A percentile compares a stretch with the other conserved stretches of the same genome.
Conservation (phyloP, 2,797 vertebrate species). For the Coreius guichenoti region DNA sequence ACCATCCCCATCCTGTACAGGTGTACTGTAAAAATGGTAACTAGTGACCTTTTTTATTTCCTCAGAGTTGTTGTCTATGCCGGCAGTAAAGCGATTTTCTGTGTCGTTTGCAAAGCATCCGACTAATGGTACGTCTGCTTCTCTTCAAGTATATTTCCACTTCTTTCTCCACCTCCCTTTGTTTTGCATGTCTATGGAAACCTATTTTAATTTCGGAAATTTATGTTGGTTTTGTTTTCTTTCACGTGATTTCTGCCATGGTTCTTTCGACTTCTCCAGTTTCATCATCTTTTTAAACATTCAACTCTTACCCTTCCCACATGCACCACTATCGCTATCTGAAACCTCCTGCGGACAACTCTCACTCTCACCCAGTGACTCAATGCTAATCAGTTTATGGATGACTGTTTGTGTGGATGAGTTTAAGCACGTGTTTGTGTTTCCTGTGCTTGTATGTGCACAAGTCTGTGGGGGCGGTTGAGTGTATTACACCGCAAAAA, state of each 20-base stretch:
- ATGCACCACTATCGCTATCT: slow-evolving; percentile 73
- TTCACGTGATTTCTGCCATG: slow-evolving; percentile 66
- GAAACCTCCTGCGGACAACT: slow-evolving; percentile 66
- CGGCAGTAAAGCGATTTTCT: slow-evolving; percentile 99
- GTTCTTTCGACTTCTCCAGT: slow-evolving; percentile 69
- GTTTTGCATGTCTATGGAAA: slow-evolving; percentile 84
- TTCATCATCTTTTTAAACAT: slow-evolving; percentile 64
- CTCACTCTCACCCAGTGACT: slow-evolving; percentile 70
- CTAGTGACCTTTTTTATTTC: slow-evolving; percentile 95
- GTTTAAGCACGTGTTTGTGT: slow-evolving; percentile 54
- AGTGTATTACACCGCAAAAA: slow-evolving; percentile 24
- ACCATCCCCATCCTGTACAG: slow-evolving; percentile 53
- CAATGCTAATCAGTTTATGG: slow-evolving; percentile 25
- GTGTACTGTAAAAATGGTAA: slow-evolving; percentile 79
- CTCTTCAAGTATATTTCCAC: slow-evolving; percentile 90
- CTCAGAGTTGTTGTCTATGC: slow-evolving; percentile 99
- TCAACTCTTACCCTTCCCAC: slow-evolving; percentile 66
- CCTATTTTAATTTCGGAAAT: slow-evolving; percentile 39
- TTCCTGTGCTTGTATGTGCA: slow-evolving; percentile 44
- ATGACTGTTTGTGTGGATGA: slow-evolving; percentile 44
- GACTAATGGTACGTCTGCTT: slow-evolving; percentile 99
- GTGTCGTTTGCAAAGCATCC: slow-evolving; percentile 99
- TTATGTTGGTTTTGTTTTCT: slow-evolving; percentile 62
- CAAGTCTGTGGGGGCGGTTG: slow-evolving; percentile 10
- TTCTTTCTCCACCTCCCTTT: slow-evolving; percentile 65